Evolutionary conservation across 2,888 invertebrate species (phyloP).

Genomic region (Drosophila cognata): DNA sequence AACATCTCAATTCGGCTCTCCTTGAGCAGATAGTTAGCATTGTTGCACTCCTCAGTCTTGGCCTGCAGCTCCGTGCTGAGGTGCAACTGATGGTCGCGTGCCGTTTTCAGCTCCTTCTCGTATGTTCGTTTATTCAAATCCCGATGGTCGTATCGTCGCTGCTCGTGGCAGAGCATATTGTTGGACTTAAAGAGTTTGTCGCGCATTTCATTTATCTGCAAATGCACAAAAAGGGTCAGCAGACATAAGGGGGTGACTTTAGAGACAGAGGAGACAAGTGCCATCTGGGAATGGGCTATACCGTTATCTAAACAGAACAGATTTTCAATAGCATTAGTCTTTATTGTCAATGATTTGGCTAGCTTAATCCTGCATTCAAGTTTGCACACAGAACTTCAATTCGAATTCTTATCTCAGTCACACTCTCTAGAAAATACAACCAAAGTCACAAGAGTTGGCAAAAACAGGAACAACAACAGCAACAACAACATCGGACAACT

Average conservation of each 20-base stretch:
- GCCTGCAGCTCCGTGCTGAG: conserved; percentile 23
- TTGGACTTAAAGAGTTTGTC: conserved; percentile 28
- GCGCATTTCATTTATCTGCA: conserved; percentile 25
- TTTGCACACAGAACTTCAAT: background rate
- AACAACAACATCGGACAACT: background rate
- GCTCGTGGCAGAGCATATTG: conserved; percentile 23
- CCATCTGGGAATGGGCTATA: background rate
- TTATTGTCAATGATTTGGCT: background rate
- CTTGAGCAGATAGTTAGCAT: conserved; percentile 24
- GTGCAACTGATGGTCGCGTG: background rate
- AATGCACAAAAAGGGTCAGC: background rate
- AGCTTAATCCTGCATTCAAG: background rate
- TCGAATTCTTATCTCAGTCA: background rate
- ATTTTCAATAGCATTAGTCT: background rate
- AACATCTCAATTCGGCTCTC: conserved; percentile 37
- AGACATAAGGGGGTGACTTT: background rate
- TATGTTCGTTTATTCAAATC: background rate
- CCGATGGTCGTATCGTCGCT: conserved; percentile 29
- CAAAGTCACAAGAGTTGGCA: background rate
- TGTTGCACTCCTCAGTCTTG: conserved; percentile 39
- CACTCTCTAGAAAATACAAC: background rate
- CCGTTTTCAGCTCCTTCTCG: background rate
- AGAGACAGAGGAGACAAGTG: background rate
- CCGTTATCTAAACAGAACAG: background rate
- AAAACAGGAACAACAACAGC: background rate